Percentiles rank a stretch among this genome's conserved stretches.
These are phyloP conservation scores for Pteropus alecto DNA, from an alignment of 2,113 vertebrate species.

Conservation along the genomic window DNA sequence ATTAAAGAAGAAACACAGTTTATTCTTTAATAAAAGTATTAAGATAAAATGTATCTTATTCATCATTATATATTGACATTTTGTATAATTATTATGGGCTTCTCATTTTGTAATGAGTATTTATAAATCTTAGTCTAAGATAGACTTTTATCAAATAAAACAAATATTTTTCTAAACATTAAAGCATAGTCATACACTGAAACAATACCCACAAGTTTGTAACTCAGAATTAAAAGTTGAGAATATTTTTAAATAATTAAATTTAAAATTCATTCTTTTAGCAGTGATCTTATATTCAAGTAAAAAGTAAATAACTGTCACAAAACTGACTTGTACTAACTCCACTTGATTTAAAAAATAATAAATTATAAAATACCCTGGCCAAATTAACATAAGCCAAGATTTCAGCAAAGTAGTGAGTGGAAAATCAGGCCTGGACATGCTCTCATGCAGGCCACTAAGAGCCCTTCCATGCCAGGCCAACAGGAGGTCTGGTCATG, in stretches of 20 bases:
- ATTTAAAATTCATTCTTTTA: constrained; percentile 9
- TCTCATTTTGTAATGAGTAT: not conserved
- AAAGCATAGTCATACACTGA: not conserved
- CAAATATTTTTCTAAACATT: constrained; percentile 7
- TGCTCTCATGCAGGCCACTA: not conserved
- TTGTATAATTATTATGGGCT: not conserved
- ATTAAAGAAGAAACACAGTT: not conserved
- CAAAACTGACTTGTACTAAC: not conserved
- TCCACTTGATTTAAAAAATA: constrained; percentile 12
- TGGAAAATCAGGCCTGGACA: not conserved
- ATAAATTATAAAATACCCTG: not conserved
- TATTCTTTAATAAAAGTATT: not conserved
- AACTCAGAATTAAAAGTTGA: constrained; percentile 26
- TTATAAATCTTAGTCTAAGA: not conserved
- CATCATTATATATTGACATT: not conserved
- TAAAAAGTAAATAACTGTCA: not conserved
- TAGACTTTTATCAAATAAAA: not conserved
- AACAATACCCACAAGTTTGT: not conserved
- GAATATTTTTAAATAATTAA: not conserved
- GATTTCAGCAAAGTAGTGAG: not conserved
- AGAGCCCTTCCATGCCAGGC: not conserved
- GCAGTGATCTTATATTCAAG: not conserved
- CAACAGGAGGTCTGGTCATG: not conserved
- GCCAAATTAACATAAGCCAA: not conserved
- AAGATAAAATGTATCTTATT: not conserved